Conservation (phyloP, 2,797 vertebrate species). For the Lycodopsis pacificus region DNA sequence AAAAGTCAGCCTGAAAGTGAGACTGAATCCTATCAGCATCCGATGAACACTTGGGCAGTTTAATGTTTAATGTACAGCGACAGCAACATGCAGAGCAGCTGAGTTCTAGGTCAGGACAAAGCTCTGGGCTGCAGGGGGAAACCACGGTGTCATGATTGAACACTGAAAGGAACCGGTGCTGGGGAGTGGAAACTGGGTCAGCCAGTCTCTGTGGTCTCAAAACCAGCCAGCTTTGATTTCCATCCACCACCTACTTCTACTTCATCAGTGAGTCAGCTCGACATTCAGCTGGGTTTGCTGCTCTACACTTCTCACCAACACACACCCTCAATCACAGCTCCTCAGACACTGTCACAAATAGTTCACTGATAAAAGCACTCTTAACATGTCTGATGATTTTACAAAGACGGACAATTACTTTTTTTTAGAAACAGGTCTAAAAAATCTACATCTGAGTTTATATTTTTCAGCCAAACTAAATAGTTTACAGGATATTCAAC, state of each 20-base stretch:
- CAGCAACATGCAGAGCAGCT: conserved; percentile 11
- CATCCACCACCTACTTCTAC: conserved; percentile 74
- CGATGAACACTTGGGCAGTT: neutral
- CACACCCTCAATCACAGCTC: too few relatives aligned
- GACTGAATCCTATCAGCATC: neutral
- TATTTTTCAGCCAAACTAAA: too few relatives aligned
- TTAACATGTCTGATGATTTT: too few relatives aligned
- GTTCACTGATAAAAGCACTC: too few relatives aligned
- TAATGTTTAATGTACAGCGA: conserved; percentile 18
- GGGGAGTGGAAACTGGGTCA: conserved; percentile 79
- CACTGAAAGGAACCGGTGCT: conserved; percentile 70
- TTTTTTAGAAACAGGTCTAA: too few relatives aligned
- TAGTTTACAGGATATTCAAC: too few relatives aligned
- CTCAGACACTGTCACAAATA: too few relatives aligned
- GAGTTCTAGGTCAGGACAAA: conserved; percentile 61
- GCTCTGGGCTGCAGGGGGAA: conserved; percentile 61
- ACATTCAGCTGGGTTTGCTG: conserved; percentile 56
- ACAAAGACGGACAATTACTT: too few relatives aligned
- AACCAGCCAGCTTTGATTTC: conserved; percentile 72
- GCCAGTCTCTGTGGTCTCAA: conserved; percentile 74
- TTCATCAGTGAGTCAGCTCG: conserved; percentile 73
- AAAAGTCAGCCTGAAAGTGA: neutral
- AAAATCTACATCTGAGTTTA: too few relatives aligned
- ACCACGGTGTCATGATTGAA: conserved; percentile 71
- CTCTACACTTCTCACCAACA: conserved; percentile 53